phyloP scores from a whole-genome alignment of 2,888 invertebrate species.

The Plebejus argus region DNA sequence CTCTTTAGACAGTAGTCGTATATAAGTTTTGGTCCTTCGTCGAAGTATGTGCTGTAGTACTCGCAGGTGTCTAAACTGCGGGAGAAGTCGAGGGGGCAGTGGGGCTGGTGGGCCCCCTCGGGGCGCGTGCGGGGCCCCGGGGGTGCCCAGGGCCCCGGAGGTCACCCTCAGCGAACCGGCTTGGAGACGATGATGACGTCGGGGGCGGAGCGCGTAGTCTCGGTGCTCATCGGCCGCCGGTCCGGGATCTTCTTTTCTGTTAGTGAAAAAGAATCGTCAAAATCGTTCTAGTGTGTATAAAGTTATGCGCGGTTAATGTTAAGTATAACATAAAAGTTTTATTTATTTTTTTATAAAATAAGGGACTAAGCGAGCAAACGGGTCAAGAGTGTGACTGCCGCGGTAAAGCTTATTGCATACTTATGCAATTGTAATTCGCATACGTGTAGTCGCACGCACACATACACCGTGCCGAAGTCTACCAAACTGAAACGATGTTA shows the following conservation, averaged over 20 bases:
- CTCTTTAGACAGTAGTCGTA: conserved; percentile 74
- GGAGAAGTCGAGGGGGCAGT: conserved; percentile 55
- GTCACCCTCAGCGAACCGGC: conserved; percentile 79
- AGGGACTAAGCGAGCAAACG: no score
- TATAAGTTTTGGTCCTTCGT: conserved; percentile 62
- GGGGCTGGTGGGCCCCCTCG: conserved; percentile 60
- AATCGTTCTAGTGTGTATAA: no score
- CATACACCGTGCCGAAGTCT: no score
- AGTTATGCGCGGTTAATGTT: no score
- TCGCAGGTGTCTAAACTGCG: conserved; percentile 65
- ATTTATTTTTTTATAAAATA: no score
- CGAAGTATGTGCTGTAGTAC: conserved; percentile 68
- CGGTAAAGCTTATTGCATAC: no score
- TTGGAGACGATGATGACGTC: conserved; percentile 89
- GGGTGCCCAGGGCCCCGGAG: conserved; percentile 75
- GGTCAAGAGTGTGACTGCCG: no score
- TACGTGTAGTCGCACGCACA: no score
- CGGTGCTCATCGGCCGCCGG: conserved; percentile 87
- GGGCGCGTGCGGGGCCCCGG: conserved; percentile 60
- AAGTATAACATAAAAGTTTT: no score
- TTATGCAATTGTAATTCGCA: no score
- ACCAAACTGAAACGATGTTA: no score
- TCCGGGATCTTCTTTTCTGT: conserved; percentile 71
- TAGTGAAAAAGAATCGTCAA: conserved; percentile 35
- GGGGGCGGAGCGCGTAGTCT: conserved; percentile 93